Percentiles rank a stretch among this genome's conserved stretches.
Conservation (phyloP, 2,113 vertebrate genomes). For the Tapirus terrestris region DNA sequence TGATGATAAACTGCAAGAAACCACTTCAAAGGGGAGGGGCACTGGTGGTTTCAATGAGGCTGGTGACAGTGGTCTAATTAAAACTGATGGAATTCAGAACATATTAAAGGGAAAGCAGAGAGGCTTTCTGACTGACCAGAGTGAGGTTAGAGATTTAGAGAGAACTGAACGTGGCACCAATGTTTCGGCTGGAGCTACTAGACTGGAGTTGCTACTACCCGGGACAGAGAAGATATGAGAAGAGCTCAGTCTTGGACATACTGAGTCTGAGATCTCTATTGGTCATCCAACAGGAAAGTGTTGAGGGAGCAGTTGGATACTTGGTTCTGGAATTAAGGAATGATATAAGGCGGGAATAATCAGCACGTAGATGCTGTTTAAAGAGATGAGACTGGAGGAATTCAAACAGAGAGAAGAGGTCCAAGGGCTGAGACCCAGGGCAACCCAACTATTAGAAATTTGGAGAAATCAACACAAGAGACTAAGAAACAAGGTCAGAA, state of each 20-base stretch:
- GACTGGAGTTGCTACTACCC: neutral
- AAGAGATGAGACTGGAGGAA: neutral
- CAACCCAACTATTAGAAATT: neutral
- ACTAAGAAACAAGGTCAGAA: neutral
- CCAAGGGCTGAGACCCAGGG: fast-evolving
- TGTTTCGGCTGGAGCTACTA: neutral
- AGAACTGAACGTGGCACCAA: neutral
- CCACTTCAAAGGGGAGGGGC: neutral
- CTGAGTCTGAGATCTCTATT: neutral
- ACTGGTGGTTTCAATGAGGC: neutral
- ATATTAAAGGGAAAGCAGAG: neutral
- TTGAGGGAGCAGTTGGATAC: neutral
- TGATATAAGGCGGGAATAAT: neutral
- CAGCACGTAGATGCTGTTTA: neutral
- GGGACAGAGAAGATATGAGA: neutral
- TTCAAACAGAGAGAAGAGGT: neutral
- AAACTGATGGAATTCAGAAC: neutral
- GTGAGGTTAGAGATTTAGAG: neutral
- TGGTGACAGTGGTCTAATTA: neutral
- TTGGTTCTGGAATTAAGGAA: neutral
- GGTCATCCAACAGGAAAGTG: neutral
- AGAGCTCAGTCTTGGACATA: neutral
- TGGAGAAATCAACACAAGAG: neutral
- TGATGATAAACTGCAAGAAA: neutral
- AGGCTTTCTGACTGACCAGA: neutral